These are phyloP conservation scores for Pararge aegeria DNA, from an alignment of 1,140 invertebrate species.

Conservation along the genomic window DNA sequence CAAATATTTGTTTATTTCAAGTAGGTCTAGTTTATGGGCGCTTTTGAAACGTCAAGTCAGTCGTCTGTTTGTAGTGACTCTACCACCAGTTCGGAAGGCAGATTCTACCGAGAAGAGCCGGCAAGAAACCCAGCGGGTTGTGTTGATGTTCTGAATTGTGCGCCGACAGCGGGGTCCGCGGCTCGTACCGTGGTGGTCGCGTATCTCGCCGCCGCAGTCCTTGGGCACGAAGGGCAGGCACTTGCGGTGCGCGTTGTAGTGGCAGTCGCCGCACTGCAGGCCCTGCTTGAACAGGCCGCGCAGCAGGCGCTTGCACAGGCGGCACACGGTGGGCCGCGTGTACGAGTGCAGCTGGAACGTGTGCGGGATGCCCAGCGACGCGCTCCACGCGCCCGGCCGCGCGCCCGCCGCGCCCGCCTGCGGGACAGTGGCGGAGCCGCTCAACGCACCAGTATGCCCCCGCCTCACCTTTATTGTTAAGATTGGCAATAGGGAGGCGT, in stretches of 20 bases:
- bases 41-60: too few species aligned
- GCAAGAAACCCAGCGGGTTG: too few species aligned
- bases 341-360: conserved; percentile 96
- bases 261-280: conserved; percentile 98
- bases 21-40: too few species aligned
- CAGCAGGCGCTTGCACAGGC: conserved; percentile 96
- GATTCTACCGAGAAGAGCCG: too few species aligned
- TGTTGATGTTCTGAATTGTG: too few species aligned
- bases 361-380: conserved; percentile 91
- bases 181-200: conserved; percentile 79
- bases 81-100: too few species aligned
- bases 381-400: conserved; percentile 24
- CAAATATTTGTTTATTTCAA: too few species aligned
- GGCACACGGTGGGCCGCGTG: conserved; percentile 96
- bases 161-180: background rate
- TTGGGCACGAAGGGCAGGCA: conserved; percentile 96
- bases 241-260: conserved; percentile 99
- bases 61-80: too few species aligned
- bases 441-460: too few species aligned
- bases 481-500: too few species aligned
- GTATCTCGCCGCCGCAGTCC: conserved; percentile 94
- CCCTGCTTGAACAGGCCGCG: conserved; percentile 99
- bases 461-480: too few species aligned
- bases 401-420: conserved; percentile 17
- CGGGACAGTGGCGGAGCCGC: background rate